These are phyloP conservation scores for Eupithecia subfuscata DNA, from an alignment of 2,888 invertebrate genomes.

Conservation along the genomic window DNA sequence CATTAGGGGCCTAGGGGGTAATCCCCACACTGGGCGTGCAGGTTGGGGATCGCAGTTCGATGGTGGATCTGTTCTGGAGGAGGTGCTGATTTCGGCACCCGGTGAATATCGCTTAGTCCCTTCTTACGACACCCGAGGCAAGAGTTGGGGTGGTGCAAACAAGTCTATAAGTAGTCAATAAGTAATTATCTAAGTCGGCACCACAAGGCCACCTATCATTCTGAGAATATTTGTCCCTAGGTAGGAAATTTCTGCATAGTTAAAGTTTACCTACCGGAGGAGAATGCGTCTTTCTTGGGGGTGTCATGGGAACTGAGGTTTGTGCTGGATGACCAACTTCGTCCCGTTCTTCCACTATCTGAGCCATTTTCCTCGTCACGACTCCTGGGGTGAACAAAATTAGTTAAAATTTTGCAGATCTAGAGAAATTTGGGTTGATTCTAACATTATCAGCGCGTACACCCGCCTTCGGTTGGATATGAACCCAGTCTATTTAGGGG, in stretches of 20 bases:
- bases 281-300: slow-evolving; percentile 77
- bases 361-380: slow-evolving; percentile 80
- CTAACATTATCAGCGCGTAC: not conserved
- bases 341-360: slow-evolving; percentile 78
- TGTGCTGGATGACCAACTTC: slow-evolving; percentile 91
- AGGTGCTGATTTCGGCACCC: not conserved
- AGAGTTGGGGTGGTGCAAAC: not conserved
- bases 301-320: slow-evolving; percentile 83
- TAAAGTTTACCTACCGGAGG: slow-evolving; percentile 63
- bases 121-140: not conserved
- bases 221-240: not conserved
- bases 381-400: slow-evolving; percentile 56
- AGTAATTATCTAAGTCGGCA: not conserved
- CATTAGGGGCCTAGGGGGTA: not conserved
- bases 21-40: not conserved
- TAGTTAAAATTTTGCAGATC: not conserved
- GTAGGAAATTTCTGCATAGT: not conserved
- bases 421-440: not conserved
- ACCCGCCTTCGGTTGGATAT: not conserved
- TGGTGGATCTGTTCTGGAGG: not conserved
- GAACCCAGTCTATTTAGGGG: not conserved
- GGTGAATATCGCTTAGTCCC: not conserved
- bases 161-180: too few relatives aligned
- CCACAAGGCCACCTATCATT: not conserved
- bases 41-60: not conserved